These are phyloP conservation scores for Lacerta viridis DNA, from an alignment of 2,797 vertebrate species.

Conservation along the genomic window DNA sequence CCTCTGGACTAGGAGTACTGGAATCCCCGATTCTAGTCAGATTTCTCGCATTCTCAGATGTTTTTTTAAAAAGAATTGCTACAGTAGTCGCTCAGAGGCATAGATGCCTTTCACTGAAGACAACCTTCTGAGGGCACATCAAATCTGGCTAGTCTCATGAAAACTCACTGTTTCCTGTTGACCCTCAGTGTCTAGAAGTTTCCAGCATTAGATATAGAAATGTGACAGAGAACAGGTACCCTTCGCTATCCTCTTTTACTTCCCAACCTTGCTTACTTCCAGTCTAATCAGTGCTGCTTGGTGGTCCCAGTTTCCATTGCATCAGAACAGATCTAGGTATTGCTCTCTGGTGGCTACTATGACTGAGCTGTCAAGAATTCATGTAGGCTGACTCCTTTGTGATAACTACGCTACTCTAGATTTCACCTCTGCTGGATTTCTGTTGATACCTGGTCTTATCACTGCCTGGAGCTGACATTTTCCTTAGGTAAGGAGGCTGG, in stretches of 20 bases:
- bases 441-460: not conserved
- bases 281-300: not conserved
- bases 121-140: not conserved
- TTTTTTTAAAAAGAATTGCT: not conserved
- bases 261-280: not conserved
- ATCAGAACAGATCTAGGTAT: not conserved
- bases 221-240: not conserved
- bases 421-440: conserved; percentile 1
- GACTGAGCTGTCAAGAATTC: not conserved
- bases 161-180: not conserved
- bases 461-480: not conserved
- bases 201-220: not conserved
- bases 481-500: conserved; percentile 13
- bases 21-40: not conserved
- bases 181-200: not conserved
- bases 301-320: not conserved
- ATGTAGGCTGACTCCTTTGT: not conserved
- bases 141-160: not conserved
- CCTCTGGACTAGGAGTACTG: not conserved
- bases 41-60: not conserved
- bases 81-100: not conserved
- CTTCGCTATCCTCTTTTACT: not conserved
- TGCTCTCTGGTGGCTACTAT: not conserved
- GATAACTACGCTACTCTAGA: not conserved
- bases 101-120: not conserved